Evolutionary conservation across 2,888 invertebrate genomes (phyloP), one percentile per base, ranked within the genome.

Genomic region (Sylvicola fuscatus): DNA sequence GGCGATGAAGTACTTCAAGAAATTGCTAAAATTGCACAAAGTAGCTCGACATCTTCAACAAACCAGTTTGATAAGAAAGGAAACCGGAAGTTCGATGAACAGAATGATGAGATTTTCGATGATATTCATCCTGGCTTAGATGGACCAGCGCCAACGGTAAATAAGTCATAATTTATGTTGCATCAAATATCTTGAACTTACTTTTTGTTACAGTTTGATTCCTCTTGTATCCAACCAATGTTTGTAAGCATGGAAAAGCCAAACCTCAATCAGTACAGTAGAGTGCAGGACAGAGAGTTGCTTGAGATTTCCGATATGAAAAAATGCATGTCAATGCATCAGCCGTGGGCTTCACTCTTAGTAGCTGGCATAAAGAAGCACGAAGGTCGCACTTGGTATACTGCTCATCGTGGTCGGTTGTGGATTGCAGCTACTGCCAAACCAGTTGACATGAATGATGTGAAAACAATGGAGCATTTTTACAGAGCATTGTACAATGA

Each of bases 311-410:
- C 71, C 32, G 90, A 90, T 56, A 65, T 76, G 44, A 90, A 92
- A 2, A 64, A 74, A 45, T 95, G 93, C 53, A 60, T 97, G 11
- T 89, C 87, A 46, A 77, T 97, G 79, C 90, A 90, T 58, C 95
- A 97, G 52, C 95, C 95, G 0, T 93, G 84, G 74, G 95, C 95
- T 1, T 86, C 89, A 1, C 63, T 95, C 26, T 65, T 97, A 1
- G 72, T 92, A 1, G 70, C 75, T n/a, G 95, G 93, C 35, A 87
- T 95, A 44, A 95, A 95, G 63, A 68, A 70, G 89, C 87, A 92
- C 54, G 95, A 97, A 62, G 95, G 93, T 11, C 70, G 95, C 38
- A 75, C 74, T 2, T 97, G 95, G 95, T 90, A 89, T 51, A 77
- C 81, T 1, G 66, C 79, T 32, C 89, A 93, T 56, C 70, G 93